phyloP scores from a whole-genome alignment of 2,797 vertebrate genomes.

The Danio tinwini region DNA sequence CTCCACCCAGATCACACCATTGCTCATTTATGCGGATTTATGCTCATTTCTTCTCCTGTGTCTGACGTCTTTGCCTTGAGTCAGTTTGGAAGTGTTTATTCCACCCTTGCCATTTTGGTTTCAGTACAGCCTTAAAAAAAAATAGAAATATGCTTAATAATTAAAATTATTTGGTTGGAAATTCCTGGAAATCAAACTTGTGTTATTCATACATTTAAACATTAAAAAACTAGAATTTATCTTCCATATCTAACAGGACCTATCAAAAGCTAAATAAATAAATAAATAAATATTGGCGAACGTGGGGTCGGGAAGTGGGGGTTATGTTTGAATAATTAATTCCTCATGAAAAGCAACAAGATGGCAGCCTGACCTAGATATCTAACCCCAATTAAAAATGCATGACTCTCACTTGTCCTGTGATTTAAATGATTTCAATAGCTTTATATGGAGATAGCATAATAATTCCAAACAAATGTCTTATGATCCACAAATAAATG shows the following conservation, averaged over 20 bases:
- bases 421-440: constrained; percentile 42
- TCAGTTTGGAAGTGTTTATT: neutral
- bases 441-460: neutral
- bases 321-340: constrained; percentile 60
- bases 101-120: neutral
- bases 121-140: neutral
- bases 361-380: constrained; percentile 61
- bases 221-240: neutral
- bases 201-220: too few relatives aligned
- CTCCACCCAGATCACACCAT: neutral
- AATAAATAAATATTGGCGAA: neutral
- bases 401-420: constrained; percentile 38
- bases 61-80: neutral
- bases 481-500: too few relatives aligned
- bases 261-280: neutral
- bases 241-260: neutral
- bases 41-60: neutral
- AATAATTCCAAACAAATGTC: too few relatives aligned
- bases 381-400: constrained; percentile 64
- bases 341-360: constrained; percentile 56
- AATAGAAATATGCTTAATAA: neutral
- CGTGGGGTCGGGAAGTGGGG: neutral
- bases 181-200: neutral
- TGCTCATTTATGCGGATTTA: neutral
- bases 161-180: neutral